Evolutionary conservation across 2,113 vertebrate species (phyloP).

Genomic region (Falco punctatus): DNA sequence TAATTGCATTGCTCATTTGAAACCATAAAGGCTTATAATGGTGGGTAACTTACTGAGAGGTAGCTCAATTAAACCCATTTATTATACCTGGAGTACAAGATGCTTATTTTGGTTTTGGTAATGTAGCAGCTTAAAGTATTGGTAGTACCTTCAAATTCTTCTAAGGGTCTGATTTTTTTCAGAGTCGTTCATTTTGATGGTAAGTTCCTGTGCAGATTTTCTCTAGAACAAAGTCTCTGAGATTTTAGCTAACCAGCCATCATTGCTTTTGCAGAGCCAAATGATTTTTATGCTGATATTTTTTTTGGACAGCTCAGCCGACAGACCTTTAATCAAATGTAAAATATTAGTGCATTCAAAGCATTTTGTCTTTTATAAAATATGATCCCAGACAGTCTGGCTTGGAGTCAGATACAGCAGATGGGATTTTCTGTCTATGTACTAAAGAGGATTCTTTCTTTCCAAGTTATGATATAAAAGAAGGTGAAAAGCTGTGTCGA

Average conservation of each 20-base stretch:
- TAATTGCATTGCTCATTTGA: constrained; percentile 40
- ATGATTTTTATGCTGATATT: neutral
- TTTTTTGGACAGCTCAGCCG: constrained; percentile 10
- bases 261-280: neutral
- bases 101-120: neutral
- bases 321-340: constrained; percentile 30
- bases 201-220: neutral
- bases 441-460: neutral
- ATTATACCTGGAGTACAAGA: neutral
- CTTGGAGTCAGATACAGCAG: constrained; percentile 41
- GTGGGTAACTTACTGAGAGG: neutral
- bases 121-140: neutral
- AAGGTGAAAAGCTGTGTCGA: constrained; percentile 14
- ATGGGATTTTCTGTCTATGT: constrained; percentile 52
- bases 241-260: neutral
- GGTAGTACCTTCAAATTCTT: neutral
- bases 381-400: constrained; percentile 23
- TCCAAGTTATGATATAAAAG: constrained; percentile 22
- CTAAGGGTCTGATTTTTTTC: neutral
- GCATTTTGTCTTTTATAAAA: constrained; percentile 48
- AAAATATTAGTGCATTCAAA: constrained; percentile 41
- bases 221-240: neutral
- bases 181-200: neutral
- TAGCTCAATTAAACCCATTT: constrained; percentile 8
- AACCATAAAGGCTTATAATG: constrained; percentile 1